phyloP scores from a whole-genome alignment of 1,140 invertebrate genomes.

The Drosophila lini region DNA sequence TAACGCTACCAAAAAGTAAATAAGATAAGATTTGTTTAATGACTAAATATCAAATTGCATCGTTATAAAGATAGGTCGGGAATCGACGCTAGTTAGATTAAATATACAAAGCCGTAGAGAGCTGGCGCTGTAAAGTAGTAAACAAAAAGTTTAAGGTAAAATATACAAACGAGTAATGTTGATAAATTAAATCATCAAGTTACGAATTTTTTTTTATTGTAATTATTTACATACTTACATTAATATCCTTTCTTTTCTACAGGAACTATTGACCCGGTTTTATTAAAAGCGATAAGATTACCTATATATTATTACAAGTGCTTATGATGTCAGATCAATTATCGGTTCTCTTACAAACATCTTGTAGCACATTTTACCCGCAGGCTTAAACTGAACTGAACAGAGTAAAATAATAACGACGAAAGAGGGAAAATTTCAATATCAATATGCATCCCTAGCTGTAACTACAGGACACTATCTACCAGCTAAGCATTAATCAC shows the following conservation, averaged over 20 bases:
- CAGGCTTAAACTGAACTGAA: no score
- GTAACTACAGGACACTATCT: neutral
- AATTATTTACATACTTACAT: neutral
- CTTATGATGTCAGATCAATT: no score
- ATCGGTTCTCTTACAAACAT: no score
- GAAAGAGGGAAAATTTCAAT: no score
- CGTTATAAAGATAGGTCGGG: conserved; percentile 11
- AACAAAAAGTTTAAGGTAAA: neutral
- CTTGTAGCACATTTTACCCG: no score
- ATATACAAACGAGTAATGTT: neutral
- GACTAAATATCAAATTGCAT: neutral
- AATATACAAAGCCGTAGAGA: neutral
- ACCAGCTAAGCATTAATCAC: neutral
- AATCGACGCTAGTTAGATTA: conserved; percentile 2
- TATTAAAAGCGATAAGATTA: no score
- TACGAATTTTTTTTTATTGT: no score
- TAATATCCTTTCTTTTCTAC: neutral
- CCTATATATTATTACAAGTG: no score
- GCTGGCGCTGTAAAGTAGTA: neutral
- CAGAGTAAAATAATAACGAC: no score
- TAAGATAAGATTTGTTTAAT: conserved; percentile 2
- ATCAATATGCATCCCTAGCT: no score
- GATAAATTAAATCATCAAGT: neutral
- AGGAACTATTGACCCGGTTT: no score
- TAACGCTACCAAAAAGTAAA: neutral